Evolutionary conservation across 1,140 invertebrate species (phyloP), one percentile per base, ranked within the genome.

Genomic region (Aphidius gifuensis): DNA sequence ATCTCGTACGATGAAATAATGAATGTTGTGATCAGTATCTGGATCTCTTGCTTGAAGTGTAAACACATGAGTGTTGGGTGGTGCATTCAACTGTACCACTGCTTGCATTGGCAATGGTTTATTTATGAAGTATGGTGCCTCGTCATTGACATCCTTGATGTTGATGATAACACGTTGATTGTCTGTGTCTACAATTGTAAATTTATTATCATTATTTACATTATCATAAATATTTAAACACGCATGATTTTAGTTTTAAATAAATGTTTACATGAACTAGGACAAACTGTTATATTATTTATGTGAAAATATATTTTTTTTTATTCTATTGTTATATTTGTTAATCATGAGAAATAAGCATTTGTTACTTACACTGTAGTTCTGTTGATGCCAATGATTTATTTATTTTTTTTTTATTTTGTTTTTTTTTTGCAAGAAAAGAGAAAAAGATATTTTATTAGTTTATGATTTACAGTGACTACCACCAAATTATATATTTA

Each of bases 121-220:
- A 80, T 96, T 97, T 83, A 97, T 95, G 82, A 97, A 97, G 79
- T 96, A 96, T 1, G 94, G 94, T 2, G 91, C 89, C 80, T 97
- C 94, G 78, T 96, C 94, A 78, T 97, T 97, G n/a, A 96, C 91
- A 79, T 97, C 94, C 80, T 93, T 93, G 61, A 96, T 91, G 79
- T 94, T 92, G 72, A 96, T 95, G 68, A 96, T 96, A 9, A 97
- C 93, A 44, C 93, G 86, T 74, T 97, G 94, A 81, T 95, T 95
- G 83, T 96, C 93, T 62, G 92, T 94, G 81, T 93, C 92, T 96
- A 84, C 66, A 86, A 85, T 72, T 68, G 56, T 23, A 32, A 43
- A 32, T 21, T 6, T 32, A 9, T 48, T 49, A 48, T 32, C 1
- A 32, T 32, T 32, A 32, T 32, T 32, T 32, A 32, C 4, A 32